phyloP scores from a whole-genome alignment of 1,140 invertebrate genomes.

The Cydia amplana region DNA sequence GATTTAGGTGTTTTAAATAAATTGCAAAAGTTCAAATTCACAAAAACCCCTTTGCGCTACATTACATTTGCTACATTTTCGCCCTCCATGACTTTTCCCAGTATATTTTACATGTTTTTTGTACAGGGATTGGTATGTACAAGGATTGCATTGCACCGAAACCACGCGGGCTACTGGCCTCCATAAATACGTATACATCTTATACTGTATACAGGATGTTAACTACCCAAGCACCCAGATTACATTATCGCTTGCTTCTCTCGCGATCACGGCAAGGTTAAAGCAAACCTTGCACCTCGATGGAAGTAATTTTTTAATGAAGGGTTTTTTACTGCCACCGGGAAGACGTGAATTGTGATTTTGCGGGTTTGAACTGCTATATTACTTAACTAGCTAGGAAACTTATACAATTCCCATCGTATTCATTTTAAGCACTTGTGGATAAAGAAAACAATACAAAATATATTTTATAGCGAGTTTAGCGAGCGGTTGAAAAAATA shows the following conservation, averaged over 20 bases:
- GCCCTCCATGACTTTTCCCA: too few relatives aligned
- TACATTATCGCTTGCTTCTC: not conserved
- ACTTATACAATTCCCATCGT: not conserved
- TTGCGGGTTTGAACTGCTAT: not conserved
- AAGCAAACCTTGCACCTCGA: too few relatives aligned
- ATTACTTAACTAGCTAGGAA: not conserved
- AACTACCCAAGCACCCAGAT: not conserved
- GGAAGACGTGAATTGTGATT: not conserved
- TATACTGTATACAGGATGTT: not conserved
- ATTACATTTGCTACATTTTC: too few relatives aligned
- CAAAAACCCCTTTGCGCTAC: too few relatives aligned
- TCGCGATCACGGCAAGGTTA: not conserved
- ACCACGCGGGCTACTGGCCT: not conserved
- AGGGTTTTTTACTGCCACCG: not conserved
- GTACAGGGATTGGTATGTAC: not conserved
- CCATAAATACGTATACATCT: not conserved
- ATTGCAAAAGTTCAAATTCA: too few relatives aligned
- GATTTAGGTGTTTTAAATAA: too few relatives aligned
- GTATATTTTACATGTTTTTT: conserved; percentile 29
- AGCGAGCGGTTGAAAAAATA: too few relatives aligned
- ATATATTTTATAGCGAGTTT: too few relatives aligned
- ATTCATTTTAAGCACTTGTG: too few relatives aligned
- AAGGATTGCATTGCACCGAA: not conserved
- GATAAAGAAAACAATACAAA: too few relatives aligned
- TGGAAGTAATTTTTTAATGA: too few relatives aligned